Base-by-base conservation (phyloP, 1,140 invertebrate species). In the Ceratosolen fusciceps region DNA sequence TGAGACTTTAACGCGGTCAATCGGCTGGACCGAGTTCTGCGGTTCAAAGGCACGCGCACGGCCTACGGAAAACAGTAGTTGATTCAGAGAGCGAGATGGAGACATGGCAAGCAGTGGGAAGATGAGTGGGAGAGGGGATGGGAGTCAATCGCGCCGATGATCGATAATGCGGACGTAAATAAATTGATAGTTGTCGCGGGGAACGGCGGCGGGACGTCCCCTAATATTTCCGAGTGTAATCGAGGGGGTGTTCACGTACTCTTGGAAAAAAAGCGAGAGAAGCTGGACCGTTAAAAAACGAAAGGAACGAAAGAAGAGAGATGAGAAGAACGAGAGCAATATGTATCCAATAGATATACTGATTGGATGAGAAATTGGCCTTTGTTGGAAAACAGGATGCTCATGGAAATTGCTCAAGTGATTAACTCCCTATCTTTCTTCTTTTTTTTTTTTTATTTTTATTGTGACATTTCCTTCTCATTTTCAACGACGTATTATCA, bases 221-320 rank as follows among this genome's bases (percentile, higher is more conserved):
- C 89, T 90, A 90, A 90, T 90, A 90, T 90, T 90, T 90, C 89
- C 89, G 89, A 90, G 88, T 90, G 87, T 90, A 90, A 90, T 90
- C 88, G 89, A 89, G 85, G 88, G 89, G 89, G 89, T 90, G 89
- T 90, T 88, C 88, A 82, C 83, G 77, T 82, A 67, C 34, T 58
- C 34, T 26, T 56, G 26, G 77, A 65, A 82, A 70, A n/a, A 79
- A 74, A 79, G 34, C 60, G 34, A 80, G 65, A 68, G 26, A 31
- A 47, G 24, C 10, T 21, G 34, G 31, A 16, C 26, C 37, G 12
- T 68, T 47, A 68, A 68, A 68, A 68, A 68, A 68, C 3, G 67
- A 73, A n/a, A n/a, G n/a, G 47, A 29, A 54, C 31, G 37, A 26
- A 47, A 56, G 43, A 62, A 74, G 77, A 83, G 78, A 84, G 77